Percentiles rank a stretch among this genome's conserved stretches.
phyloP scores from a whole-genome alignment of 92 coral and sea anemone genomes.

The Virgularia gustaviana region DNA sequence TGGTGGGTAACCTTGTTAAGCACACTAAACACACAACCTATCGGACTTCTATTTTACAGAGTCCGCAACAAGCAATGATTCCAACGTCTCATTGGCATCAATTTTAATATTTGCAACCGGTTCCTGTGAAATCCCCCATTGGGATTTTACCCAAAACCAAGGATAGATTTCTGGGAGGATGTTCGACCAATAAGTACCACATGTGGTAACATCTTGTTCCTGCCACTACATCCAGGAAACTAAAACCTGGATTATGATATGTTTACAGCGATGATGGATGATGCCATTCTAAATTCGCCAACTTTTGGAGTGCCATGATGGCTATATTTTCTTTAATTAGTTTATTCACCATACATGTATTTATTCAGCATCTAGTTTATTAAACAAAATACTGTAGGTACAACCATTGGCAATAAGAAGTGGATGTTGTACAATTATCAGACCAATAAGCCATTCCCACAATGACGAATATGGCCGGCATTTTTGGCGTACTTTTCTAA shows the following conservation, averaged over 20 bases:
- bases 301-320: slow-evolving; percentile 12
- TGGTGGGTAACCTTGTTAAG: background rate
- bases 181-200: slow-evolving; percentile 18
- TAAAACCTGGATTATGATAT: background rate
- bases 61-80: too few relatives aligned
- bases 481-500: too few relatives aligned
- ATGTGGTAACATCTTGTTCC: slow-evolving; percentile 3
- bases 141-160: slow-evolving; percentile 10
- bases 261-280: slow-evolving; percentile 13
- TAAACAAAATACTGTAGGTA: too few relatives aligned
- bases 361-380: too few relatives aligned
- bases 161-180: slow-evolving; percentile 5
- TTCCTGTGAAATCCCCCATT: background rate
- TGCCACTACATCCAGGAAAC: slow-evolving; percentile 1
- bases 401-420: too few relatives aligned
- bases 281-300: slow-evolving; percentile 14
- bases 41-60: background rate
- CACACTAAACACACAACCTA: background rate
- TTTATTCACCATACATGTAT: too few relatives aligned
- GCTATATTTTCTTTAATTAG: too few relatives aligned
- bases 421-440: too few relatives aligned
- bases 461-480: too few relatives aligned
- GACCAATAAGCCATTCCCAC: too few relatives aligned
- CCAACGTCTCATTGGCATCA: slow-evolving; percentile 1
- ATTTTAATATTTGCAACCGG: slow-evolving; percentile 25